phyloP scores from a whole-genome alignment of 2,888 invertebrate species.

The Meteorus cinctellus region DNA sequence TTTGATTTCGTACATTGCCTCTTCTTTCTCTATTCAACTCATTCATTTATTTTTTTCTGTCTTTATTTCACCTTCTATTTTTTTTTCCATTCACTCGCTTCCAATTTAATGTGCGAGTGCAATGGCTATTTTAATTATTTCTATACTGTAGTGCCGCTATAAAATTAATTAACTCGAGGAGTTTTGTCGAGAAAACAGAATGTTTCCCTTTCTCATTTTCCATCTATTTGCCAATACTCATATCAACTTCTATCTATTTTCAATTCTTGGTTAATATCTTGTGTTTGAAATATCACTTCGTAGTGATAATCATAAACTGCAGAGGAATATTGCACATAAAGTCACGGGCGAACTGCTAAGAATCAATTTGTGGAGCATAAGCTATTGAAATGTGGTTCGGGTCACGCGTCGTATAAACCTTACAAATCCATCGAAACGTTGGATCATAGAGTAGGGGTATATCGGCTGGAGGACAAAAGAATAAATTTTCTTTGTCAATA shows the following conservation, averaged over 20 bases:
- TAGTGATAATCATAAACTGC: conserved; percentile 47
- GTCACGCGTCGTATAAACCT: conserved; percentile 40
- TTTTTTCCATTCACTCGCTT: conserved; percentile 47
- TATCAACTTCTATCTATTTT: background rate
- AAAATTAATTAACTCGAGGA: conserved; percentile 19
- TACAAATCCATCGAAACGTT: background rate
- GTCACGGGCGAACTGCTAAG: background rate
- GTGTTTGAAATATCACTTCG: background rate
- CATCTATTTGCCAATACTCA: background rate
- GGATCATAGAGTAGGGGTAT: background rate
- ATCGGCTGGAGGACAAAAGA: conserved; percentile 8
- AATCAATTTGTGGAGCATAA: conserved; percentile 60
- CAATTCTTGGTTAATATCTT: background rate
- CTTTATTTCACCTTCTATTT: conserved; percentile 14
- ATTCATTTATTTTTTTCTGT: conserved; percentile 16
- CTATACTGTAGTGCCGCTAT: conserved; percentile 9
- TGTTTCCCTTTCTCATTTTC: conserved; percentile 17
- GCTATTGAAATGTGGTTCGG: conserved; percentile 48
- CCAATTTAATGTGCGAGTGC: conserved; percentile 39
- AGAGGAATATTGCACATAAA: conserved; percentile 45
- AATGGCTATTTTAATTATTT: conserved; percentile 18
- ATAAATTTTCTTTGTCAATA: conserved; percentile 15
- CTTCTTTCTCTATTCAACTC: conserved; percentile 4
- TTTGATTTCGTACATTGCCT: conserved; percentile 22
- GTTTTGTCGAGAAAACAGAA: conserved; percentile 1